A percentile compares a stretch with the other conserved stretches of the same genome.
phyloP scores from a whole-genome alignment of 1,140 invertebrate genomes.

The Phymorhynchus buccinoides region DNA sequence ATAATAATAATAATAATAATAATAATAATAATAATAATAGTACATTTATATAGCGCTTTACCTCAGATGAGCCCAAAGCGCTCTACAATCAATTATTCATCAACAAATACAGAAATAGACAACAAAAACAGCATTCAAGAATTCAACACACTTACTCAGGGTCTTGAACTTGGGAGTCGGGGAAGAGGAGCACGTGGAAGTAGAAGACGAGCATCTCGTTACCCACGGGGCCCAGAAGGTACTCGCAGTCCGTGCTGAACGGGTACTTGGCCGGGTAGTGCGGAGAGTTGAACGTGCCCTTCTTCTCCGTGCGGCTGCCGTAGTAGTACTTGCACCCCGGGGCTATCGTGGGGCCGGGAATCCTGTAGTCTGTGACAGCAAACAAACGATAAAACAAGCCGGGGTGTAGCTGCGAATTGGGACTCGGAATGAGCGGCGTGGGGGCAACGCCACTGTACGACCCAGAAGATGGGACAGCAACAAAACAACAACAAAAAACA shows the following conservation, averaged over 20 bases:
- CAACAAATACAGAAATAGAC: too few relatives aligned
- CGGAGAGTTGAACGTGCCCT: constrained; percentile 94
- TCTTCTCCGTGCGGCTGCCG: constrained; percentile 86
- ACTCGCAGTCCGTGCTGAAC: constrained; percentile 92
- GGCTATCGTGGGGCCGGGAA: constrained; percentile 88
- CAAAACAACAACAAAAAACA: too few relatives aligned
- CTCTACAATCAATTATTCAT: too few relatives aligned
- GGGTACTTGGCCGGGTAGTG: constrained; percentile 96
- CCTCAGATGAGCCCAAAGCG: too few relatives aligned
- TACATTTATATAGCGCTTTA: too few relatives aligned
- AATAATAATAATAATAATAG: too few relatives aligned
- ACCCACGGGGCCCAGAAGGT: constrained; percentile 79
- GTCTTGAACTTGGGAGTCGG: constrained; percentile 30
- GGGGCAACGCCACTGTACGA: too few relatives aligned
- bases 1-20: too few relatives aligned
- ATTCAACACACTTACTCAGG: background rate
- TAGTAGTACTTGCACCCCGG: constrained; percentile 93
- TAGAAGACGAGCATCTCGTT: constrained; percentile 54
- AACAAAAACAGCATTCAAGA: too few relatives aligned
- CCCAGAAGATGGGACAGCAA: too few relatives aligned
- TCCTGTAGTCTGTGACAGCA: constrained; percentile 76
- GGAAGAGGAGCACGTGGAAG: constrained; percentile 56
- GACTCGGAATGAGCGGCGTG: too few relatives aligned
- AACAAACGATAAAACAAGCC: background rate
- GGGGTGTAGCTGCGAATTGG: too few relatives aligned